Conservation (phyloP, 2,888 invertebrate genomes). For the Antitype chi region DNA sequence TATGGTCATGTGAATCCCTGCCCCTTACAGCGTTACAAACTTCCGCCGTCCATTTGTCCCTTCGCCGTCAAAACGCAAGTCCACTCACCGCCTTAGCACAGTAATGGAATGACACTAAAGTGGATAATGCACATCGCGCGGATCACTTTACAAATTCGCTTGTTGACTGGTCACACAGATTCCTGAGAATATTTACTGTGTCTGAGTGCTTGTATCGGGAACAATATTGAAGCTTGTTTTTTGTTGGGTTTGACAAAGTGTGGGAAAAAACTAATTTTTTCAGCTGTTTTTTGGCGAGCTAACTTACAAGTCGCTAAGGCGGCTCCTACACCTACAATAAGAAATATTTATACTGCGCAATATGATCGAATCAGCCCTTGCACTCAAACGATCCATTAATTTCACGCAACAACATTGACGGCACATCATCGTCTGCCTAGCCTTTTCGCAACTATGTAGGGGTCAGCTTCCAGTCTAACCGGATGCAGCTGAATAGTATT, state of each 20-base stretch:
- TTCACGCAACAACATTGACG: no score
- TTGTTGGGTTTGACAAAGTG: constrained; percentile 8
- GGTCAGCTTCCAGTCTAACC: not conserved
- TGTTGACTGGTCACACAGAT: constrained; percentile 50
- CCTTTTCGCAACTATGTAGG: not conserved
- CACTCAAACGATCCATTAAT: no score
- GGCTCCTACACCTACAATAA: no score
- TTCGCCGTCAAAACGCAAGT: constrained; percentile 10
- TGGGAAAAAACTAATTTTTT: not conserved
- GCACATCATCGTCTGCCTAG: not conserved
- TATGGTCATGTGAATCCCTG: no score
- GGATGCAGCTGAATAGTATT: no score
- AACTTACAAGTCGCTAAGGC: no score
- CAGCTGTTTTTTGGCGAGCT: constrained; percentile 18
- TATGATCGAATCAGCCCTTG: no score
- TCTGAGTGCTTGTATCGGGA: constrained; percentile 48
- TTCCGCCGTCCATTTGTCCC: no score
- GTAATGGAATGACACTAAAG: constrained; percentile 58
- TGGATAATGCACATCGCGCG: constrained; percentile 47
- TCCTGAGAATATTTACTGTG: constrained; percentile 51
- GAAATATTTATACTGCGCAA: no score
- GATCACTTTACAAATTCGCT: constrained; percentile 63
- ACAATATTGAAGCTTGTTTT: constrained; percentile 14
- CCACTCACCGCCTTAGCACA: not conserved
- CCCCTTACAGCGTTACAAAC: no score